Evolutionary conservation across 2,888 invertebrate genomes (phyloP), one percentile per base, ranked within the genome.

Genomic region (Andrena fulva): DNA sequence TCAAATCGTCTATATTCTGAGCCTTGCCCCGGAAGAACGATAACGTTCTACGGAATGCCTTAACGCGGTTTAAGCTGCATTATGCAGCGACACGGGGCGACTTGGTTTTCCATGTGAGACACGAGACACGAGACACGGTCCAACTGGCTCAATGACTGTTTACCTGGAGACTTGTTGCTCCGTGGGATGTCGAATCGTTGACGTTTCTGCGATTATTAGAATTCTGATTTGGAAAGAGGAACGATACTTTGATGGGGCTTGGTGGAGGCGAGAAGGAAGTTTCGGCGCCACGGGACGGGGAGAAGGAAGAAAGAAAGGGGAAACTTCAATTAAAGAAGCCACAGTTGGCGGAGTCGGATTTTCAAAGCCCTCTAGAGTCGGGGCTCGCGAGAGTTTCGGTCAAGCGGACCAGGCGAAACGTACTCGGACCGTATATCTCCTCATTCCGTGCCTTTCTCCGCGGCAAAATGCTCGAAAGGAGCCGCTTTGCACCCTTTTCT

Each of bases 141-240:
- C 48, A 74, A 77, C 48, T 67, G 12, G 70, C 66, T 70, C 63
- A 42, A 52, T 42, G 80, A 83, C 77, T 82, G 60, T 42, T 12
- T 77, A 82, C 71, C 69, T 31, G 63, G 71, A 54, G 62, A 89
- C 88, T 89, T 88, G 89, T 89, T 89, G 88, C 89, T 77, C 67
- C 50, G 72, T 63, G 63, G 71, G 35, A 8, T 12, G 50, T 33
- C 56, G 63, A 63, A n/a, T 10, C 31, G 16, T n/a, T n/a, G 50
- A 68, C 73, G 72, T 64, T 80, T 80, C 85, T 31, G 29, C 10
- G 69, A 24, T 24, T 12, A 59, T 29, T 42, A 35, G 20, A 52
- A 42, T 24, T 29, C 50, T 12, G 76, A 63, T 54, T 56, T 54
- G 52, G 29, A 35, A 52, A 4, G 16, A 20, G 56, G 24, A 56